These are phyloP conservation scores for Zaprionus bogoriensis DNA, from an alignment of 2,888 invertebrate genomes.

Conservation along the genomic window DNA sequence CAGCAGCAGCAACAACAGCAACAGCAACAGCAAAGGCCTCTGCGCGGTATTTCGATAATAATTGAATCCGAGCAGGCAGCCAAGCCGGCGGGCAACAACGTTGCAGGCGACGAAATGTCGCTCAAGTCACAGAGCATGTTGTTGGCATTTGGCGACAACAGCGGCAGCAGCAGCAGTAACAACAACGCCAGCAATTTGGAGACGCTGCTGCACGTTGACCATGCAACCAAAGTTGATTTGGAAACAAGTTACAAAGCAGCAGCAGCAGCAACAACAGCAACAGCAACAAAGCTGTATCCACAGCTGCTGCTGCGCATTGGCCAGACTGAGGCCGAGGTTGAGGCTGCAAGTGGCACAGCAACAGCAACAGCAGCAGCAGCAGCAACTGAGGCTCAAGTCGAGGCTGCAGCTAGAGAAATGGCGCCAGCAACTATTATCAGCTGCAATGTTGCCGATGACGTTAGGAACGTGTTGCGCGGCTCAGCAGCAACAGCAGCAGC, in stretches of 20 bases:
- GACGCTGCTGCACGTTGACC: constrained; percentile 48
- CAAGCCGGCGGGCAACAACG: constrained; percentile 31
- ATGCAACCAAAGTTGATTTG: constrained; percentile 56
- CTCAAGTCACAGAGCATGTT: constrained; percentile 54
- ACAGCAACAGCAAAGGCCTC: constrained; percentile 52
- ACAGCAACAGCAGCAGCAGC: background rate
- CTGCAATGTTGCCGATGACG: constrained; percentile 57
- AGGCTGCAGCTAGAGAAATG: constrained; percentile 17
- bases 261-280: constrained; percentile 20
- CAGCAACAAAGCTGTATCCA: constrained; percentile 55
- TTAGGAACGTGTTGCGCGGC: constrained; percentile 50
- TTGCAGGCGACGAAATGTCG: constrained; percentile 56
- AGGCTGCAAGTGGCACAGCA: background rate
- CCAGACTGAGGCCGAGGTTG: constrained; percentile 52
- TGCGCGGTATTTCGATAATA: constrained; percentile 73
- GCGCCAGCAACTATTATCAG: constrained; percentile 54
- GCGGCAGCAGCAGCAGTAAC: constrained; percentile 32
- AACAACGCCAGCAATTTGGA: constrained; percentile 34
- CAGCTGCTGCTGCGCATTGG: constrained; percentile 67
- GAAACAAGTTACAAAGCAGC: constrained; percentile 63
- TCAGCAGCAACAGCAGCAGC: too few relatives aligned
- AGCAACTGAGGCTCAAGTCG: background rate
- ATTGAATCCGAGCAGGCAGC: constrained; percentile 58
- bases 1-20: constrained; percentile 35
- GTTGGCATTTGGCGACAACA: constrained; percentile 53